A percentile compares a stretch with the other conserved stretches of the same genome.
These are phyloP conservation scores for Onchidella celtica DNA, from an alignment of 2,888 invertebrate species.

Conservation along the genomic window DNA sequence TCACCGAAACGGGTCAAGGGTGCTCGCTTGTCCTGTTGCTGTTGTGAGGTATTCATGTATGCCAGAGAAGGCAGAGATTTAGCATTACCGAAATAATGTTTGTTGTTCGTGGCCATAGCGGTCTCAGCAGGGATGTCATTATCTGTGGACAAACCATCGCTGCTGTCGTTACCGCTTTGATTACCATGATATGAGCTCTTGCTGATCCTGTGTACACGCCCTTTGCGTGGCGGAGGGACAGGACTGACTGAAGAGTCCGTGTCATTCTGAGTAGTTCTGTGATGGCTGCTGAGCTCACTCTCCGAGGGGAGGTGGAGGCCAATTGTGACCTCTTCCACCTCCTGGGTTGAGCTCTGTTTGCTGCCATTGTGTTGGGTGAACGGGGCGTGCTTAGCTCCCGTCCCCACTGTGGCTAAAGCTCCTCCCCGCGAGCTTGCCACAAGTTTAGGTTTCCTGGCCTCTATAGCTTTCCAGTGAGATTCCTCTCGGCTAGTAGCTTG, in stretches of 20 bases:
- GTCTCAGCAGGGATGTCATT: neutral
- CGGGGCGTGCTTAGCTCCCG: constrained; percentile 21
- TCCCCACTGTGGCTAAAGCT: constrained; percentile 41
- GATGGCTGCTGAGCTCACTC: constrained; percentile 63
- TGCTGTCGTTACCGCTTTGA: constrained; percentile 38
- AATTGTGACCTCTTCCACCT: constrained; percentile 66
- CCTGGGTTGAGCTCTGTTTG: constrained; percentile 46
- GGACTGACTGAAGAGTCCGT: constrained; percentile 63
- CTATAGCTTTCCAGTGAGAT: constrained; percentile 69
- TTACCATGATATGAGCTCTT: constrained; percentile 15
- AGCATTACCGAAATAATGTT: constrained; percentile 47
- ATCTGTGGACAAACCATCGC: constrained; percentile 28
- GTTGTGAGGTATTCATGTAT: neutral
- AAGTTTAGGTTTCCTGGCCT: constrained; percentile 60
- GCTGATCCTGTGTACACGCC: constrained; percentile 23
- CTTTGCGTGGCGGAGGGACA: constrained; percentile 41
- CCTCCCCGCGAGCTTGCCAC: constrained; percentile 49
- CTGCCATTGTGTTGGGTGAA: constrained; percentile 24
- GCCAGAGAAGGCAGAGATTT: constrained; percentile 49
- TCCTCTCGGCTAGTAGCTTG: constrained; percentile 63
- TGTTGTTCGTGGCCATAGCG: constrained; percentile 44
- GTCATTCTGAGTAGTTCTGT: constrained; percentile 69
- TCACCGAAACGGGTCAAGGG: constrained; percentile 57
- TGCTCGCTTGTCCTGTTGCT: constrained; percentile 45
- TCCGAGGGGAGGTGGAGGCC: constrained; percentile 71